phyloP scores from a whole-genome alignment of 2,888 invertebrate species.

The Bedellia somnulentella region DNA sequence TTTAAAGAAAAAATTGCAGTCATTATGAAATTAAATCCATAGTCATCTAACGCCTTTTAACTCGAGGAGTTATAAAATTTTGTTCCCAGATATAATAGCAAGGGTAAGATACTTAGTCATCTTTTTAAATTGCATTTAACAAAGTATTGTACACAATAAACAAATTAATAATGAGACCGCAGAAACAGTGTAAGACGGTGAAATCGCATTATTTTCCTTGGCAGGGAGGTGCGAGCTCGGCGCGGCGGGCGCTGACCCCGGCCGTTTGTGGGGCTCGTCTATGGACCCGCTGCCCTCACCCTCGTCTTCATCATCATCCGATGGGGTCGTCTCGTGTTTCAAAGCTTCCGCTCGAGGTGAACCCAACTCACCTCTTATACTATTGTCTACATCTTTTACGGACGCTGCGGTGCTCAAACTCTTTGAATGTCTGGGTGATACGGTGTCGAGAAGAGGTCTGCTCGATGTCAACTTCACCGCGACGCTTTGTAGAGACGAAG shows the following conservation, averaged over 20 bases:
- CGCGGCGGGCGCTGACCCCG: constrained; percentile 37
- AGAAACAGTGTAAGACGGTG: no score
- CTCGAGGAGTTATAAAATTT: constrained; percentile 4
- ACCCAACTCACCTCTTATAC: background rate
- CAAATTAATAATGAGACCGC: no score
- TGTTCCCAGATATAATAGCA: constrained; percentile 3
- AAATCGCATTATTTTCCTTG: constrained; percentile 25
- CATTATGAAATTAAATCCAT: background rate
- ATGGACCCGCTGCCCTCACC: constrained; percentile 39
- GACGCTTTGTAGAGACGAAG: no score
- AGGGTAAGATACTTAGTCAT: no score
- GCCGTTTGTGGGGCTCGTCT: constrained; percentile 28
- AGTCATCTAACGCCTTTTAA: background rate
- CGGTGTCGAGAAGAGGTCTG: no score
- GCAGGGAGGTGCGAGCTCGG: constrained; percentile 44
- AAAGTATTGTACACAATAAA: no score
- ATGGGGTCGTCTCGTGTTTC: constrained; percentile 35
- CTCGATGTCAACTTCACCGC: no score
- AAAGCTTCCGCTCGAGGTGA: constrained; percentile 28
- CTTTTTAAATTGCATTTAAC: no score
- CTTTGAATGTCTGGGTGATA: background rate
- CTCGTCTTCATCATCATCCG: constrained; percentile 48
- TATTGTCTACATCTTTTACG: background rate
- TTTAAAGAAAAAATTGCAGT: no score
- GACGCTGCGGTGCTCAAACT: background rate